A percentile compares a stretch with the other conserved stretches of the same genome.
These are phyloP conservation scores for Mungos mungo DNA, from an alignment of 2,113 vertebrate species.

Conservation along the genomic window DNA sequence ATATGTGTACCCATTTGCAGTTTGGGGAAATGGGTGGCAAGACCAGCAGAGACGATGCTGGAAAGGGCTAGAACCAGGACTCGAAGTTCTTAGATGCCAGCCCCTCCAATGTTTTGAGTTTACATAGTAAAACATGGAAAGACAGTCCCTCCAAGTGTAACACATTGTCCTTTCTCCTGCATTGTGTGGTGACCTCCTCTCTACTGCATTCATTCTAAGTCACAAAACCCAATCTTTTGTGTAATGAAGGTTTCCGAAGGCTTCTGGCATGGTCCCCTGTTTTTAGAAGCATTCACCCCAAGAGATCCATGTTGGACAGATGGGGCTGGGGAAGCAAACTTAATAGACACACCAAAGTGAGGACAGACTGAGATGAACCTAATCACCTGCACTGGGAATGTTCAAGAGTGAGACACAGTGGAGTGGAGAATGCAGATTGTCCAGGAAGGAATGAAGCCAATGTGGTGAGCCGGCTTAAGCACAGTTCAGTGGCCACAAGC, in stretches of 20 bases:
- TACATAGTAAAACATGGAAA: not conserved
- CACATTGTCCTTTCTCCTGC: not conserved
- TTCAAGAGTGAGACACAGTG: not conserved
- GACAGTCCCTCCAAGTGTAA: not conserved
- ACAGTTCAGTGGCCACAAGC: not conserved
- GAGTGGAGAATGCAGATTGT: not conserved
- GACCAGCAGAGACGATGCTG: not conserved
- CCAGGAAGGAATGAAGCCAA: not conserved
- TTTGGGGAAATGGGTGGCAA: not conserved
- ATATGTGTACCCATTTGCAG: rapidly evolving
- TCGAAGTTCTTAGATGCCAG: not conserved
- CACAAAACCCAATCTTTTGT: not conserved
- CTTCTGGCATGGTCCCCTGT: not conserved
- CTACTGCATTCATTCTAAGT: not conserved
- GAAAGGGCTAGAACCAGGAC: not conserved
- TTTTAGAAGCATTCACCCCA: not conserved
- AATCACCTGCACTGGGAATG: not conserved
- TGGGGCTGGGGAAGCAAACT: not conserved
- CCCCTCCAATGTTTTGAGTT: not conserved
- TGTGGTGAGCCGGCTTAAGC: not conserved
- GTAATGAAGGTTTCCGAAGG: not conserved
- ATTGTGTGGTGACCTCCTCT: not conserved
- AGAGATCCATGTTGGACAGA: not conserved
- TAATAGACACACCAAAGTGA: not conserved
- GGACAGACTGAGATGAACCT: not conserved